Evolutionary conservation across 37 sponge, comb jelly and placozoan species (phyloP).

Genomic region (Tethya wilhelma): DNA sequence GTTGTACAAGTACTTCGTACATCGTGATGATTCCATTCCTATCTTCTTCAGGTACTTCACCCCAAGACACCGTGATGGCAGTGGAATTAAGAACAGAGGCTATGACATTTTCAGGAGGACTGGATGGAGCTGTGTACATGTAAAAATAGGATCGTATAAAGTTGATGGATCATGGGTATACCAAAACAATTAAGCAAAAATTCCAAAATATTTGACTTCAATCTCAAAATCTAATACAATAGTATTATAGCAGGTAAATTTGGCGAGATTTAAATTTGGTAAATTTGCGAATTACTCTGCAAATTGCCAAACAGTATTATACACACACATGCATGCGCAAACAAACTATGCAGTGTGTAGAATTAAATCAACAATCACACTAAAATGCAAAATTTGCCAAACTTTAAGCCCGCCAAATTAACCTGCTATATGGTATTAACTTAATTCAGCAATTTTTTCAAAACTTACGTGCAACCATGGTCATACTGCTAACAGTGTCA

Average conservation of each 20-base stretch:
- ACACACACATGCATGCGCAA: too few relatives aligned
- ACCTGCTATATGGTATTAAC: not conserved
- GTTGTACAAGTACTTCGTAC: constrained; percentile 50
- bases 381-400: constrained; percentile 25
- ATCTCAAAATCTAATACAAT: too few relatives aligned
- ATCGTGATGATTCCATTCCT: constrained; percentile 60
- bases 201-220: too few relatives aligned
- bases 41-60: constrained; percentile 1
- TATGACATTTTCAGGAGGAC: constrained; percentile 31
- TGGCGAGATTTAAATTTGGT: too few relatives aligned
- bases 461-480: constrained; percentile 16
- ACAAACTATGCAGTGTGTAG: not conserved
- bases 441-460: too few relatives aligned
- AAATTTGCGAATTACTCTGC: too few relatives aligned
- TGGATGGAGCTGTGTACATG: constrained; percentile 2
- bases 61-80: constrained; percentile 24
- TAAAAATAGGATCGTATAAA: not conserved
- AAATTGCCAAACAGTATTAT: too few relatives aligned
- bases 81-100: constrained; percentile 14
- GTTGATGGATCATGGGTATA: not conserved
- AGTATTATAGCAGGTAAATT: too few relatives aligned
- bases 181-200: too few relatives aligned
- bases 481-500: not conserved
- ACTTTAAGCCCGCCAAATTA: too few relatives aligned
- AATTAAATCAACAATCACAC: too few relatives aligned